These are phyloP conservation scores for Pelecanus crispus DNA, from an alignment of 2,113 vertebrate species.

Conservation along the genomic window DNA sequence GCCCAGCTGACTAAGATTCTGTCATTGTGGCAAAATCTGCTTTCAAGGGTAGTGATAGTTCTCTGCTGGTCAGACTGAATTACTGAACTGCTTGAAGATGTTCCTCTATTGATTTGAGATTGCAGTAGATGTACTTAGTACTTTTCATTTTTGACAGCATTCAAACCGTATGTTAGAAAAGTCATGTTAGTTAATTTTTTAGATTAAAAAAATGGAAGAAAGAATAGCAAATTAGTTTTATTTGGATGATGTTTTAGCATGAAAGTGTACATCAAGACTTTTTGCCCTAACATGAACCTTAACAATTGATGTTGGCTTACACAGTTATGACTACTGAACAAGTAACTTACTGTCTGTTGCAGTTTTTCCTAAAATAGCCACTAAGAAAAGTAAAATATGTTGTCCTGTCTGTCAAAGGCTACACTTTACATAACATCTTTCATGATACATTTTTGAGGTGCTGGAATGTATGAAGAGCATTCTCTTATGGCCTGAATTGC, in stretches of 20 bases:
- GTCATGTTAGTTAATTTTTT: not conserved
- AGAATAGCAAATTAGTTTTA: not conserved
- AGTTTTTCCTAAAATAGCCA: not conserved
- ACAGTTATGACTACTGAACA: not conserved
- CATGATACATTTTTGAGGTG: not conserved
- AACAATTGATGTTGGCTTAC: not conserved
- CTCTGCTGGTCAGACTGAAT: not conserved
- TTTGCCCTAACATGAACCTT: not conserved
- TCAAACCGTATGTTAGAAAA: not conserved
- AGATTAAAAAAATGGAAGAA: not conserved
- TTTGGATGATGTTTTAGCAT: not conserved
- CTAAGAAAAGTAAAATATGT: not conserved
- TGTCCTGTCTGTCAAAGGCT: not conserved
- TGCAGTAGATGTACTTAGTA: not conserved
- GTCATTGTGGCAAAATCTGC: not conserved
- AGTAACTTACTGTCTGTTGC: not conserved
- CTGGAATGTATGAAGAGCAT: constrained; percentile 63
- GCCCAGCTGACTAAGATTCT: not conserved
- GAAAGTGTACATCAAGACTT: not conserved
- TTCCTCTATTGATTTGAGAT: not conserved
- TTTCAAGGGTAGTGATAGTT: not conserved
- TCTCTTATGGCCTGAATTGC: constrained; percentile 54
- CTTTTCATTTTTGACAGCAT: not conserved
- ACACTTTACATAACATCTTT: not conserved
- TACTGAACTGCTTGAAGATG: not conserved